A percentile compares a stretch with the other conserved stretches of the same genome.
These are phyloP conservation scores for Pogonognathellus flavescens DNA, from an alignment of 1,140 invertebrate genomes.

Conservation along the genomic window DNA sequence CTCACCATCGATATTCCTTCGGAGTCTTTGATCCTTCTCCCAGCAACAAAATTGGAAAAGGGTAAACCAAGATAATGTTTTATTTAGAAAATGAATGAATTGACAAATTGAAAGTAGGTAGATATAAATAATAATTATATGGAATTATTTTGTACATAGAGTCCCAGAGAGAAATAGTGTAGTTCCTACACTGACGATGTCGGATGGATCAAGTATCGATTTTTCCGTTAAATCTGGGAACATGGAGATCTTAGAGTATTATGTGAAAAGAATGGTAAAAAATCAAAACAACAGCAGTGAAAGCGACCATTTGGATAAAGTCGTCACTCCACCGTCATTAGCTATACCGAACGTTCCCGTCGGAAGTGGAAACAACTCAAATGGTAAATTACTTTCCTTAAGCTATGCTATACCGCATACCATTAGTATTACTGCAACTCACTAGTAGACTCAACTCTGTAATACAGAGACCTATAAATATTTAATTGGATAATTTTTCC, in stretches of 20 bases:
- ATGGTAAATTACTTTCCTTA: constrained; percentile 47
- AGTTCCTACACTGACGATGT: constrained; percentile 65
- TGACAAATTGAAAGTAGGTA: not conserved
- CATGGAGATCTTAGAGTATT: constrained; percentile 71
- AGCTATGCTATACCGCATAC: not conserved
- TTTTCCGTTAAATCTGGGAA: constrained; percentile 75
- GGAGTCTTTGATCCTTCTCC: constrained; percentile 65
- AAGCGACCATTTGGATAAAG: constrained; percentile 67
- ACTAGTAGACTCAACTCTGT: too few species aligned
- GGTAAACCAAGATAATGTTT: constrained; percentile 36
- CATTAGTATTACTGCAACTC: not conserved
- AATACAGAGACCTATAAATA: too few species aligned
- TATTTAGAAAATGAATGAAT: not conserved
- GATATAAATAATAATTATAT: constrained; percentile 13
- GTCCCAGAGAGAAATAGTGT: constrained; percentile 65
- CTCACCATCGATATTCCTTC: constrained; percentile 64
- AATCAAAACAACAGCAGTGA: constrained; percentile 67
- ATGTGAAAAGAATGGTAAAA: constrained; percentile 67
- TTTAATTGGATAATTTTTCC: too few species aligned
- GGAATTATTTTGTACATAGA: constrained; percentile 33
- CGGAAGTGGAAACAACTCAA: constrained; percentile 55
- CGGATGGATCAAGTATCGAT: constrained; percentile 75
- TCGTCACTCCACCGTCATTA: constrained; percentile 63
- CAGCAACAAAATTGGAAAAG: constrained; percentile 60
- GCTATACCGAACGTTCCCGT: constrained; percentile 52